Evolutionary conservation across 2,797 vertebrate species (phyloP), one percentile per base, ranked within the genome.

Genomic region (Chiroxiphia lanceolata): DNA sequence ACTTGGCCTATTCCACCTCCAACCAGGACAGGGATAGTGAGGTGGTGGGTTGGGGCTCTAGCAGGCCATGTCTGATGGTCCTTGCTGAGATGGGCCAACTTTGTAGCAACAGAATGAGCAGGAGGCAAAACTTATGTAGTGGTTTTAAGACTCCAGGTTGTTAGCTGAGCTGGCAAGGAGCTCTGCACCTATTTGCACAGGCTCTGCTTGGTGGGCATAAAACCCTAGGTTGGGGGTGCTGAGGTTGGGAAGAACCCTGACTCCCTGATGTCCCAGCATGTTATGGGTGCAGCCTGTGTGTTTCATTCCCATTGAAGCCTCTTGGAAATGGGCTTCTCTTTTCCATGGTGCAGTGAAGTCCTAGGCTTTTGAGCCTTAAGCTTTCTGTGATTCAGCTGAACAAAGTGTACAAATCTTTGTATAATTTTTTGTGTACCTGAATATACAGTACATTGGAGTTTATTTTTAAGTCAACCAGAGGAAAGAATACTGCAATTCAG

Each of bases 221-320:
- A 65, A 13, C 1, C 2, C 7, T 25, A 63, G 3, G 6, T 0
- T 47, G 29, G 4, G 2, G 6, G 0, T 33, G 34, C 11, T 70
- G 67, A 69, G 3, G 11, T 3, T 70, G 44, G 47, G 27, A 36
- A 71, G 33, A 4, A 31, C 10, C 5, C 5, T 57, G 26, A 14
- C 26, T 23, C n/a, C 57, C 23, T 79, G 22, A 8, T 45, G 4
- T 61, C 19, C 34, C 50, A 57, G 18, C 18, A 33, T 27, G 23
- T 10, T 40, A 21, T 19, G 26, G 50, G 29, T 61, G 29, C 29
- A 82, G n/a, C 8, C 15, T 3, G 0, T 0, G 0, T 38, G 19
- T 44, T 81, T 77, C 3, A 20, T 56, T 80, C 10, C 27, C 11
- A 13, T 21, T 65, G 59, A 80, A 77, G 50, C 9, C 12, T 18